These are phyloP conservation scores for Tichodroma muraria DNA, from an alignment of 2,113 vertebrate species.

Conservation along the genomic window DNA sequence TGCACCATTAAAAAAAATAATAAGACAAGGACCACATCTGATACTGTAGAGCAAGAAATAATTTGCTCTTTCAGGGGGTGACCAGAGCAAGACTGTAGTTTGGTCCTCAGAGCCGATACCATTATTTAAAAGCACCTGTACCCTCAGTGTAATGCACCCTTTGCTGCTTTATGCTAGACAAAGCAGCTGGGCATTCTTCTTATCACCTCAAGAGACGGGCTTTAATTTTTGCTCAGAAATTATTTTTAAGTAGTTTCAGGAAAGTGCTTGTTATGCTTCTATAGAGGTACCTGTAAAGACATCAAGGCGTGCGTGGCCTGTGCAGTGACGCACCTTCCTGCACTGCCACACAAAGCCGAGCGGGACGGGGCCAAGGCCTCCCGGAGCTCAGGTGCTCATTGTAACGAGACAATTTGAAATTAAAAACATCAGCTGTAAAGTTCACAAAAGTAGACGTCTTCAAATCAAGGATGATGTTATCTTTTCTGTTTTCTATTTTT, in stretches of 20 bases:
- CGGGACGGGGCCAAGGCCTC: not conserved
- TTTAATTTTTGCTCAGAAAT: not conserved
- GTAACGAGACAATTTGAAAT: not conserved
- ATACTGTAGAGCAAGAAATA: not conserved
- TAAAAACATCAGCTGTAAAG: not conserved
- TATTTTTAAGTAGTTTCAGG: not conserved
- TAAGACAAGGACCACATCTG: not conserved
- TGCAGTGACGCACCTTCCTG: not conserved
- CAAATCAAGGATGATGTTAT: not conserved
- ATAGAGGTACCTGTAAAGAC: not conserved
- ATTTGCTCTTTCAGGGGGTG: not conserved
- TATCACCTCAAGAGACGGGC: not conserved
- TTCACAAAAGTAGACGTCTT: not conserved
- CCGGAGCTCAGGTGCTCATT: not conserved
- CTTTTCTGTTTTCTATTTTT: not conserved
- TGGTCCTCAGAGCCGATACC: not conserved
- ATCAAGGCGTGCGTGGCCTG: not conserved
- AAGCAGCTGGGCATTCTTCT: not conserved
- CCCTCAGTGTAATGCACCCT: not conserved
- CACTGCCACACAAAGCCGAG: not conserved
- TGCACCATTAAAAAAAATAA: not conserved
- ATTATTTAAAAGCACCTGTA: not conserved
- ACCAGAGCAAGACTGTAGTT: not conserved
- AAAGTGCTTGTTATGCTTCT: not conserved
- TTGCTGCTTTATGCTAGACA: not conserved